Percentiles rank a stretch among this genome's conserved stretches.
Evolutionary conservation across 37 sponge, comb jelly and placozoan genomes (phyloP).

Genomic region (Spongia lamella): DNA sequence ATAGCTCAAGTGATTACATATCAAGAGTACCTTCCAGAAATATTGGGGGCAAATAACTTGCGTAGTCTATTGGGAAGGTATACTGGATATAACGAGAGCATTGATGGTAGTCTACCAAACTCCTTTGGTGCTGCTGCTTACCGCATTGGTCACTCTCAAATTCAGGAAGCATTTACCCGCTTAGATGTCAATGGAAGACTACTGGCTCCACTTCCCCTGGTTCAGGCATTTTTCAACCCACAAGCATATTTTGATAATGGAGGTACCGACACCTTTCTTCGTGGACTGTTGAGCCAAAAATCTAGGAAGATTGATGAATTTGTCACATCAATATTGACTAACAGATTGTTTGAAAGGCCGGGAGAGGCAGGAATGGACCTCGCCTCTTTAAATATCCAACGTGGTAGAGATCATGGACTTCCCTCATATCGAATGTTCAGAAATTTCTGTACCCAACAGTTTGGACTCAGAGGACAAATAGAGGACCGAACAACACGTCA

Average conservation of each 20-base stretch:
- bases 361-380: slow-evolving; percentile 56
- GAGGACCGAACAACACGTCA: slow-evolving; percentile 21
- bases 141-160: slow-evolving; percentile 83
- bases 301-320: slow-evolving; percentile 69
- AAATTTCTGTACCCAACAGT: slow-evolving; percentile 47
- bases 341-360: slow-evolving; percentile 48
- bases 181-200: slow-evolving; percentile 32
- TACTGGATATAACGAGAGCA: slow-evolving; percentile 47
- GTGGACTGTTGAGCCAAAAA: slow-evolving; percentile 49
- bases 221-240: slow-evolving; percentile 70
- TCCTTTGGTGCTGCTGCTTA: slow-evolving; percentile 83
- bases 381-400: slow-evolving; percentile 84
- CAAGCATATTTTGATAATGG: slow-evolving; percentile 20
- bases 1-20: slow-evolving; percentile 82
- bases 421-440: slow-evolving; percentile 70
- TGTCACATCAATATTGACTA: slow-evolving; percentile 58
- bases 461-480: slow-evolving; percentile 22
- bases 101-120: slow-evolving; percentile 68
- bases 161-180: slow-evolving; percentile 55
- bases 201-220: slow-evolving; percentile 41
- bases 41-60: slow-evolving; percentile 14
- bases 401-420: slow-evolving; percentile 89
- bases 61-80: slow-evolving; percentile 8
- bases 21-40: slow-evolving; percentile 67
- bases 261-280: slow-evolving; percentile 66